phyloP scores from a whole-genome alignment of 2,113 vertebrate genomes.

The Scopus umbretta region DNA sequence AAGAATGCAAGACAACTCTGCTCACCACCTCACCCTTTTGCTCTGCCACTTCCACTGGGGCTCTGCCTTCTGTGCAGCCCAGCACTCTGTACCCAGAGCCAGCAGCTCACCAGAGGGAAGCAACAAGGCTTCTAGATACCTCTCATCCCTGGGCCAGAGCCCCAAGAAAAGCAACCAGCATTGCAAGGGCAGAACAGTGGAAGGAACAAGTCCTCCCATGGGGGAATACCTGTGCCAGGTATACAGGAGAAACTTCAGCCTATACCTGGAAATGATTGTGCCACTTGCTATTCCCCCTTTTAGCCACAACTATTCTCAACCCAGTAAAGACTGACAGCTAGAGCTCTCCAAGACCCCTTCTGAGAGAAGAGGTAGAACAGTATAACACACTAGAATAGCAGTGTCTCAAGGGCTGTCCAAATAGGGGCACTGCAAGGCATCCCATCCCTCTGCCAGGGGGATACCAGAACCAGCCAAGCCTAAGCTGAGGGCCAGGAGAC shows the following conservation, averaged over 20 bases:
- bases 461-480: background rate
- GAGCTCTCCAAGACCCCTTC: background rate
- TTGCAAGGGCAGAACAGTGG: background rate
- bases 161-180: background rate
- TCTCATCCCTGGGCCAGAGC: background rate
- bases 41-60: background rate
- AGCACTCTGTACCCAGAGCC: background rate
- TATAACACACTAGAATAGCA: background rate
- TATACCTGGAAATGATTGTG: background rate
- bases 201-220: background rate
- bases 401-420: background rate
- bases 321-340: background rate
- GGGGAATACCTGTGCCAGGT: background rate
- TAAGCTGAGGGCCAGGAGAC: background rate
- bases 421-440: background rate
- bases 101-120: background rate
- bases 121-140: background rate
- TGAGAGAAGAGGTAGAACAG: background rate
- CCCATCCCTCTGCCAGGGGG: background rate
- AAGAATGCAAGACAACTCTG: conserved; percentile 24
- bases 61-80: background rate
- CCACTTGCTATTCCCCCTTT: background rate
- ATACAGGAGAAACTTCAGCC: background rate
- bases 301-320: background rate
- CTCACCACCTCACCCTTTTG: background rate